A percentile compares a stretch with the other conserved stretches of the same genome.
These are phyloP conservation scores for rabbit (Oryctolagus cuniculus) DNA, from an alignment of 2,113 vertebrate species.

Conservation along the genomic window DNA sequence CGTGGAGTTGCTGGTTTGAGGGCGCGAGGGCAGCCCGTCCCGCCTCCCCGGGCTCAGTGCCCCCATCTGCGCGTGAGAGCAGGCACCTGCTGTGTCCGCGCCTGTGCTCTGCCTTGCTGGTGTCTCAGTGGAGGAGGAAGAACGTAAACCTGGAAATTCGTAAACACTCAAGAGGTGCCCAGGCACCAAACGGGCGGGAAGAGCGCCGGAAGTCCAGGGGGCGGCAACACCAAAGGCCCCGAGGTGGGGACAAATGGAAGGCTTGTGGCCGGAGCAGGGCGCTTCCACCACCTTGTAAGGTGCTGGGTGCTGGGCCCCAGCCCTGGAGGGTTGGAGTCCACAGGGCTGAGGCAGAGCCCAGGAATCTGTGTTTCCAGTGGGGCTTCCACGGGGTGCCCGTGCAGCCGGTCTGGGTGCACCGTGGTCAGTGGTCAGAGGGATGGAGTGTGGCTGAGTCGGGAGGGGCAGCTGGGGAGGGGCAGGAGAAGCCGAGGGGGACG, in stretches of 20 bases:
- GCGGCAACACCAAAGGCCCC: neutral
- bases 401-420: neutral
- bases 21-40: neutral
- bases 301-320: too few relatives aligned
- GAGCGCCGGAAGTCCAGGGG: neutral
- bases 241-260: neutral
- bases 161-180: neutral
- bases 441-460: neutral
- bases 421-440: neutral
- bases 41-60: neutral
- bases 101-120: neutral
- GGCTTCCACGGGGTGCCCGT: neutral
- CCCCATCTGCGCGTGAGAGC: neutral
- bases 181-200: neutral
- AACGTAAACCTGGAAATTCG: neutral
- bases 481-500: neutral
- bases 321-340: neutral
- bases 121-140: neutral
- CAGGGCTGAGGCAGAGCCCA: fast-evolving
- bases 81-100: too few relatives aligned
- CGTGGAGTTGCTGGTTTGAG: neutral
- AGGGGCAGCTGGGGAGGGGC: neutral
- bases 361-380: neutral
- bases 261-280: neutral
- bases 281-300: too few relatives aligned